Evolutionary conservation across 2,888 invertebrate genomes (phyloP).

Genomic region (Epiblema foenella): DNA sequence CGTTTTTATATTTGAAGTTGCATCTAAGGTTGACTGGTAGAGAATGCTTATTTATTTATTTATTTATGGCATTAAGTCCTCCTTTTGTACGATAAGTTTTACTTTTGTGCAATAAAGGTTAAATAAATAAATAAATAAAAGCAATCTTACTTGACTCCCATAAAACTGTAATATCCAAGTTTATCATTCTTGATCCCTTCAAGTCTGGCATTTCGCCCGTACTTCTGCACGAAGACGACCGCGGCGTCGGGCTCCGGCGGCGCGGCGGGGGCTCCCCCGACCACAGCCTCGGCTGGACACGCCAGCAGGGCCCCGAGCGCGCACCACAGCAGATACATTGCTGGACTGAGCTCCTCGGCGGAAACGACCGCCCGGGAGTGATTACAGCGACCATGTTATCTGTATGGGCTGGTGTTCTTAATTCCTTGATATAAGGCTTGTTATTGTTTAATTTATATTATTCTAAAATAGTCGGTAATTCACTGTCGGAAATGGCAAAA

Average conservation of each 20-base stretch:
- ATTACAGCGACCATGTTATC: slow-evolving; percentile 33
- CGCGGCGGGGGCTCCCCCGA: slow-evolving; percentile 88
- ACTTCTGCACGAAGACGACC: slow-evolving; percentile 87
- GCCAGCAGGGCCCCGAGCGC: slow-evolving; percentile 51
- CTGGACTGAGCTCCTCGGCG: slow-evolving; percentile 29
- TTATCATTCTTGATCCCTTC: slow-evolving; percentile 86
- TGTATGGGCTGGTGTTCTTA: neutral
- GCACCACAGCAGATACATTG: slow-evolving; percentile 53
- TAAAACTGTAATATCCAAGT: slow-evolving; percentile 88
- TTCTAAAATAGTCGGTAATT: neutral
- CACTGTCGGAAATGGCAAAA: neutral
- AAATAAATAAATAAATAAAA: too few relatives aligned
- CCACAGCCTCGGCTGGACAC: slow-evolving; percentile 75
- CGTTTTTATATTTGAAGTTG: too few relatives aligned
- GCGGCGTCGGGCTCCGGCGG: slow-evolving; percentile 89
- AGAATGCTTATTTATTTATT: too few relatives aligned
- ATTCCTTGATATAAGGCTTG: neutral
- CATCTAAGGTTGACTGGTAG: too few relatives aligned
- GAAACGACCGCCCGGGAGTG: slow-evolving; percentile 23
- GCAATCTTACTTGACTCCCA: slow-evolving; percentile 88
- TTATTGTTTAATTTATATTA: slow-evolving; percentile 11
- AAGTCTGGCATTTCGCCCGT: slow-evolving; percentile 86
- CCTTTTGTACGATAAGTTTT: too few relatives aligned
- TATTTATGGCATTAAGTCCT: too few relatives aligned
- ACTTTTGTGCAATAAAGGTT: too few relatives aligned